Evolutionary conservation across 2,113 vertebrate genomes (phyloP).

Genomic region (Myanophis thanlyinensis): DNA sequence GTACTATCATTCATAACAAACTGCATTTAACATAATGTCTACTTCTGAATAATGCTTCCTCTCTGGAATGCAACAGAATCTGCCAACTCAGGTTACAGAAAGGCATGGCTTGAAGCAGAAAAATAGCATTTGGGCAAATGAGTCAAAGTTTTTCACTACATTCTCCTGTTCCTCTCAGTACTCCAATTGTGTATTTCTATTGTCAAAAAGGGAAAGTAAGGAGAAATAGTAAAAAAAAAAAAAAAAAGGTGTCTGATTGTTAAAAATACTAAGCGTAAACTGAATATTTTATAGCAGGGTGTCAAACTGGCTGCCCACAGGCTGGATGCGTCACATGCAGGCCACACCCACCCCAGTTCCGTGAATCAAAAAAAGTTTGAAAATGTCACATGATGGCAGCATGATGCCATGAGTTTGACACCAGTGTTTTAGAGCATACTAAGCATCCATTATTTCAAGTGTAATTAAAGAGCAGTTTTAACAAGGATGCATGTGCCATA

Average conservation of each 20-base stretch:
- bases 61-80: neutral
- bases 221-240: neutral
- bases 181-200: neutral
- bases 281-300: neutral
- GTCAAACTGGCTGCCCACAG: too few relatives aligned
- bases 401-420: too few relatives aligned
- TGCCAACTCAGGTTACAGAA: neutral
- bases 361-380: too few relatives aligned
- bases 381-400: too few relatives aligned
- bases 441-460: neutral
- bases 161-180: neutral
- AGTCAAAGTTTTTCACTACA: neutral
- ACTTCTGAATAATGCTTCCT: neutral
- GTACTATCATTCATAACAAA: neutral
- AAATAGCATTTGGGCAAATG: neutral
- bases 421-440: neutral
- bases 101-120: neutral
- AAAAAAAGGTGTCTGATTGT: neutral
- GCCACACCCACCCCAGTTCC: too few relatives aligned
- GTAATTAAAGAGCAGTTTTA: neutral
- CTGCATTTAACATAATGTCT: neutral
- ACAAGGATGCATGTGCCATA: neutral
- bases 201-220: neutral
- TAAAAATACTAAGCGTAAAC: neutral
- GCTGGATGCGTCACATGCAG: too few relatives aligned